Evolutionary conservation across 1,140 invertebrate species (phyloP).

Genomic region (Mesaphorura yosii): DNA sequence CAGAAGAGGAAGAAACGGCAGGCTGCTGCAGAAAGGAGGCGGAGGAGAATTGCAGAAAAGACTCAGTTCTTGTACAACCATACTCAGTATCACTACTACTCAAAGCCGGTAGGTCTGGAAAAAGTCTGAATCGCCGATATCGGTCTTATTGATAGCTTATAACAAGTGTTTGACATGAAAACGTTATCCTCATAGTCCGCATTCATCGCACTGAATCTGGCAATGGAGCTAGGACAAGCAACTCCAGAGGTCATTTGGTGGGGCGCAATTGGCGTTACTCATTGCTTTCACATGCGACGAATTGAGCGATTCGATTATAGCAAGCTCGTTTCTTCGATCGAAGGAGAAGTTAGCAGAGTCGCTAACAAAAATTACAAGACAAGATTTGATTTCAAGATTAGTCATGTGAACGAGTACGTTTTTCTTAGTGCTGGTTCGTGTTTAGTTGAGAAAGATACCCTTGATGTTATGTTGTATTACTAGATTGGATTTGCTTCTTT

Average conservation of each 20-base stretch:
- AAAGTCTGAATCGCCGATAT: too few species aligned
- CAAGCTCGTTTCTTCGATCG: conserved; percentile 57
- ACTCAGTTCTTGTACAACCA: too few species aligned
- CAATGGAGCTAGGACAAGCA: conserved; percentile 79
- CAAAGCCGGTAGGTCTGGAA: too few species aligned
- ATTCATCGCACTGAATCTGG: conserved; percentile 53
- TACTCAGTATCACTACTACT: too few species aligned
- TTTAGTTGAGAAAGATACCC: background rate
- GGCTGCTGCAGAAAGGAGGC: too few species aligned
- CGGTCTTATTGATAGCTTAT: too few species aligned
- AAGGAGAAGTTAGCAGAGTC: conserved; percentile 61
- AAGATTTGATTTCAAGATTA: conserved; percentile 47
- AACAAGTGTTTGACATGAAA: too few species aligned
- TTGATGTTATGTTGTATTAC: conserved; percentile 1
- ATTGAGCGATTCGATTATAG: conserved; percentile 57
- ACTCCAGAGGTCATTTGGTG: conserved; percentile 72
- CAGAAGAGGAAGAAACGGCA: too few species aligned
- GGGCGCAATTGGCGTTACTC: conserved; percentile 68
- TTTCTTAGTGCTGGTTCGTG: too few species aligned
- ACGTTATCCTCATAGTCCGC: too few species aligned
- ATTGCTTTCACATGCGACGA: conserved; percentile 63
- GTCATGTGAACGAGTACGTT: conserved; percentile 64
- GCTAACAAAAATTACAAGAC: conserved; percentile 41
- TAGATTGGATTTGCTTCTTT: conserved; percentile 40
- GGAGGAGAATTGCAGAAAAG: too few species aligned